Evolutionary conservation across 2,113 vertebrate species (phyloP), one percentile per base, ranked within the genome.

Genomic region (Dasyprocta punctata): DNA sequence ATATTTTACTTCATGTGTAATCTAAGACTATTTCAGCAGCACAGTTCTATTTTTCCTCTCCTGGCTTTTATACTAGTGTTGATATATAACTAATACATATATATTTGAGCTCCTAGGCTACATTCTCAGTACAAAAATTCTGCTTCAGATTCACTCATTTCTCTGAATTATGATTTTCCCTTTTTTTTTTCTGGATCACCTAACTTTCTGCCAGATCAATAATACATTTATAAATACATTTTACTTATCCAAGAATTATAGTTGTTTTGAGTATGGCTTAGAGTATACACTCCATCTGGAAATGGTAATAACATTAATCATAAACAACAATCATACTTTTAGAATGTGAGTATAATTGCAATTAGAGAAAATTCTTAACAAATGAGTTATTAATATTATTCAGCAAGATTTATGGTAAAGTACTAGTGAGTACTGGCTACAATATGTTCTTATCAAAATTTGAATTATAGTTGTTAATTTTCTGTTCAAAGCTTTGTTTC

Each of bases 381-480:
- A 85, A 49, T 88, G 61, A 88, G 10, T 71, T 80, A 85, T 90
- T 90, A n/a, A 80, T 88, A 83, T 33, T 49, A 89, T 38, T 41
- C 49, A 75, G 47, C n/a, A 85, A 91, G 7, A 65, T 75, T 71
- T 88, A 38, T 30, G 1, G 30, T 86, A 60, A 84, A 30, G 7
- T 63, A 10, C 69, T 87, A 58, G 24, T 47, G n/a, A 60, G 11
- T 75, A 19, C 1, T n/a, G 30, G 24, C 22, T 24, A 54, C 8
- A 61, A 10, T 60, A 38, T 83, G 3, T 36, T 49, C 16, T 71
- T 54, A 22, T 49, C n/a, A 89, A 61, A 67, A 52, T 58, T 80
- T 60, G n/a, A 69, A 36, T 75, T 92, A 65, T 95, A 56, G 28
- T 36, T n/a, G 22, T 36, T 82, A 80, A 63, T 49, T 86, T 82